Evolutionary conservation across 2,888 invertebrate species (phyloP).

Genomic region (Eilema depressum): DNA sequence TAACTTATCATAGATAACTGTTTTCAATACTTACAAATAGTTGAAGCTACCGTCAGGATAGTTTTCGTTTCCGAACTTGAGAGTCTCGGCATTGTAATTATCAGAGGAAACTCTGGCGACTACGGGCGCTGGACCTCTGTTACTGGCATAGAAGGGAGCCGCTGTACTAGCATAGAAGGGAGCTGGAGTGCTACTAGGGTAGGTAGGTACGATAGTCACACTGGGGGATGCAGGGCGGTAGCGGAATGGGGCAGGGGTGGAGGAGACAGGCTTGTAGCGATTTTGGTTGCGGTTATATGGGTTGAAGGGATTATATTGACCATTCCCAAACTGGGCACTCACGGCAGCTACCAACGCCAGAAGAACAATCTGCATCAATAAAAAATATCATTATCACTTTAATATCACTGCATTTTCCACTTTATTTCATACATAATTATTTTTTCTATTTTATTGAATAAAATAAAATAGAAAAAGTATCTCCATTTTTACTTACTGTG

Average conservation of each 20-base stretch:
- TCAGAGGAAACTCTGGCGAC: conserved; percentile 42
- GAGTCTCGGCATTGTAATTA: conserved; percentile 62
- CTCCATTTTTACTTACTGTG: conserved; percentile 71
- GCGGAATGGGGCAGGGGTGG: conserved; percentile 40
- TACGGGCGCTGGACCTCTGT: conserved; percentile 18
- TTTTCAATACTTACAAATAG: conserved; percentile 78
- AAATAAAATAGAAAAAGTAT: too few species aligned
- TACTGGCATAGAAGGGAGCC: conserved; percentile 18
- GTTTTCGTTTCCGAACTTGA: conserved; percentile 77
- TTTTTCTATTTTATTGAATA: conserved; percentile 23
- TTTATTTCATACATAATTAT: conserved; percentile 21
- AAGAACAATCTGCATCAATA: conserved; percentile 60
- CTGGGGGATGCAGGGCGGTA: conserved; percentile 18
- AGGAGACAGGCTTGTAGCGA: conserved; percentile 28
- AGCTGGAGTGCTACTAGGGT: conserved; percentile 23
- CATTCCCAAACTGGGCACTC: conserved; percentile 57
- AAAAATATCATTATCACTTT: conserved; percentile 25
- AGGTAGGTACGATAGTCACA: conserved; percentile 27
- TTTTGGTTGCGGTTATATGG: conserved; percentile 33
- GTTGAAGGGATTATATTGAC: conserved; percentile 32
- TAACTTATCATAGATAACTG: not conserved
- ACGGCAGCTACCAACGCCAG: conserved; percentile 66
- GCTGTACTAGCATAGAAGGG: conserved; percentile 25
- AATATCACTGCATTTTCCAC: conserved; percentile 27
- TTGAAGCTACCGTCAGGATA: conserved; percentile 85